Percentiles rank a stretch among this genome's conserved stretches.
phyloP scores from a whole-genome alignment of 2,888 invertebrate genomes.

The Habrosyne pyritoides region DNA sequence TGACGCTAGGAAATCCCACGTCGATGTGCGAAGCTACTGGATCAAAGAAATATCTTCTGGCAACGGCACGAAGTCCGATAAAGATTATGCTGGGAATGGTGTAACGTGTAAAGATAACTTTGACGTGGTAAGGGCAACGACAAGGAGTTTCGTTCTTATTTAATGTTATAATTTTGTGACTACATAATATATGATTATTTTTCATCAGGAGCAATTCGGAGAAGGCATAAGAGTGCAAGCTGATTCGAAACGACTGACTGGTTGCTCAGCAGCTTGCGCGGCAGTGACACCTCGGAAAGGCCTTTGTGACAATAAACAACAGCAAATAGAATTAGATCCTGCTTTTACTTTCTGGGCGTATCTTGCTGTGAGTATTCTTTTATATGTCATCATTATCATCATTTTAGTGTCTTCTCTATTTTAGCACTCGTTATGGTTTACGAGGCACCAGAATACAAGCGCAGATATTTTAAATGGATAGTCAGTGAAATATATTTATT shows the following conservation, averaged over 20 bases:
- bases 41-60: slow-evolving; percentile 57
- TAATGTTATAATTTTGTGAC: slow-evolving; percentile 2
- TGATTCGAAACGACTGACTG: slow-evolving; percentile 58
- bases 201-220: slow-evolving; percentile 37
- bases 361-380: slow-evolving; percentile 79
- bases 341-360: slow-evolving; percentile 89
- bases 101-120: slow-evolving; percentile 65
- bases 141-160: not conserved
- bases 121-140: slow-evolving; percentile 42
- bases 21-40: slow-evolving; percentile 58
- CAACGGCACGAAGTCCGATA: slow-evolving; percentile 47
- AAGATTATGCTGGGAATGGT: slow-evolving; percentile 56
- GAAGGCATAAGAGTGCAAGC: slow-evolving; percentile 55
- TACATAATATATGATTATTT: slow-evolving; percentile 16
- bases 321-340: slow-evolving; percentile 85
- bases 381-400: too few species aligned
- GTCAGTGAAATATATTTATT: too few species aligned
- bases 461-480: too few species aligned
- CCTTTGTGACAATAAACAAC: slow-evolving; percentile 85
- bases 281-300: slow-evolving; percentile 80
- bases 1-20: slow-evolving; percentile 49
- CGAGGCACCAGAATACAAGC: too few species aligned
- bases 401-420: too few species aligned
- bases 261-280: slow-evolving; percentile 85
- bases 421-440: too few species aligned